Percentiles rank a stretch among this genome's conserved stretches.
Evolutionary conservation across 2,888 invertebrate species (phyloP).

Genomic region (Notodonta ziczac): DNA sequence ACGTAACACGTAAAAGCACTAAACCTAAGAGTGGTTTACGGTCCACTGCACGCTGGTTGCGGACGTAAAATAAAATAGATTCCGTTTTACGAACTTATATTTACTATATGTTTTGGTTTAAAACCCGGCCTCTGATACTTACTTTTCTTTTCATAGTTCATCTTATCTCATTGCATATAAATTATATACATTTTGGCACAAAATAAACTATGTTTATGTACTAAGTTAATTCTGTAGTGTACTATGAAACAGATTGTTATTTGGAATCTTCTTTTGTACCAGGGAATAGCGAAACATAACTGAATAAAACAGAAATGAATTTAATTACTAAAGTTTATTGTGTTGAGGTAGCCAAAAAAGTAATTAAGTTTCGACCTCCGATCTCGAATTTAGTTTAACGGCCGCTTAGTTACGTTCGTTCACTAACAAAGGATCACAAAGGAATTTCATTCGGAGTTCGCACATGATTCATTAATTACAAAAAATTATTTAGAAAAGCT

Average conservation of each 20-base stretch:
- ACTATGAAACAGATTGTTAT: too few relatives aligned
- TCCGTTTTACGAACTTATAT: conserved; percentile 14
- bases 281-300: not conserved
- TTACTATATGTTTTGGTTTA: not conserved
- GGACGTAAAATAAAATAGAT: conserved; percentile 18
- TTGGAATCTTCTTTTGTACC: too few relatives aligned
- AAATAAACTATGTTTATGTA: too few relatives aligned
- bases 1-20: conserved; percentile 49
- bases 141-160: not conserved
- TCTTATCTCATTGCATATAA: not conserved
- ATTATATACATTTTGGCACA: not conserved
- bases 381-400: not conserved
- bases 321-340: too few relatives aligned
- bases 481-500: too few relatives aligned
- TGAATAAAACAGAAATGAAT: not conserved
- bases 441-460: not conserved
- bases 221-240: too few relatives aligned
- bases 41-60: conserved; percentile 12
- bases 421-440: not conserved
- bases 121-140: not conserved
- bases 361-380: conserved; percentile 4
- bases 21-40: conserved; percentile 20
- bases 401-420: conserved; percentile 1
- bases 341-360: too few relatives aligned
- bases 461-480: too few relatives aligned